Evolutionary conservation across 2,797 vertebrate species (phyloP), one percentile per base, ranked within the genome.

Genomic region (Phoeniculus purpureus): DNA sequence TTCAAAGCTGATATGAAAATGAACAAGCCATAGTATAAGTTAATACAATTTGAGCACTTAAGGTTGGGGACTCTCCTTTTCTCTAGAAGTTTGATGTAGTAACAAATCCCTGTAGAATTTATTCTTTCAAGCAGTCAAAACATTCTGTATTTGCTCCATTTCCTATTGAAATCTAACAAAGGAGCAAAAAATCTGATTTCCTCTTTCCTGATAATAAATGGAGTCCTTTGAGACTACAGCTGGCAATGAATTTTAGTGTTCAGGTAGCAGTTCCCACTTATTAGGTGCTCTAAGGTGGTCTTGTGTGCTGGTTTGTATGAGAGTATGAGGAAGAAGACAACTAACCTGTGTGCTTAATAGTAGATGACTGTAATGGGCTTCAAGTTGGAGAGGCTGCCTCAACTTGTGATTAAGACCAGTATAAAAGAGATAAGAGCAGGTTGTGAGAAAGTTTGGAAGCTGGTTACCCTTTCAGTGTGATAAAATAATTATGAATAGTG

Each of bases 211-310:
- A 34, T 96, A 76, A 90, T 94, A 95, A 95, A 96, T 62, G 68
- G 77, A 56, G 93, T 96, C 74, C 82, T 97, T 91, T 91, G 98
- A 87, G 98, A 97, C 81, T 54, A 90, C 81, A 79, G 45, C 65
- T 80, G 85, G 87, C 66, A 93, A 73, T 95, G 84, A 61, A 56
- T 50, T 51, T 26, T 16, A 22, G 27, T 31, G 6, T 7, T 61
- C 20, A 32, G 54, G 9, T 52, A 66, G 25, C 62, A 70, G 27
- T 76, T 92, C 56, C 91, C 94, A 82, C 96, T 98, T 98, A 98
- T 97, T 97, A 98, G 98, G 97, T 94, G 96, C 94, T 98, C 96
- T 96, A 97, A 96, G 97, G 97, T 98, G 97, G 98, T 97, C 93
- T 94, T 86, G 97, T 96, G 78, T 76, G 89, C 92, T 80, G 96